Base-by-base conservation (phyloP, 2,888 invertebrate species). In the Yponomeuta cagnagella region DNA sequence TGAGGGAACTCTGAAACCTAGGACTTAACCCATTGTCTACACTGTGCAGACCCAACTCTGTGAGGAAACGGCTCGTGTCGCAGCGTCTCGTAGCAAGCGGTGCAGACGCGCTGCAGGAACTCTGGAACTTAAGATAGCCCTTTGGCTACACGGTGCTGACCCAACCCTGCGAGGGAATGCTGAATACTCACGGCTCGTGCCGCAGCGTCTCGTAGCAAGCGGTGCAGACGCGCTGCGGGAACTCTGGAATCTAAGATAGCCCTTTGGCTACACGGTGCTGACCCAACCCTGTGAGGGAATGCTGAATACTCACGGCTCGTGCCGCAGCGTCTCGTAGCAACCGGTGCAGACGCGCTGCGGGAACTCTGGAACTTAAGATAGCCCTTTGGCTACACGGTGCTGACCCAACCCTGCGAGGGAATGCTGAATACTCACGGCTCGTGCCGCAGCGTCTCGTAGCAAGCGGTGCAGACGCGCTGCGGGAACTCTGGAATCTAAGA, bases 261-360 rank as follows among this genome's bases (percentile, higher is more conserved):
- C n/a, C n/a, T n/a, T n/a, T n/a, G n/a, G 63, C 63, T 23, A 43
- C 8, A 15, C 10, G 63, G 6, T 15, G 63, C 3, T 23, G 23
- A 9, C n/a, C 6, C n/a, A 15, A 8, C 98, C 92, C 43, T 43
- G 43, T 43, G 8, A 1, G 43, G 43, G 6, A 1, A 43, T 0
- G 5, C 52, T 43, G 12, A 1, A 15, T 73, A 95, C 96, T 94
- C 87, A 98, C 97, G 98, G 97, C 77, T 95, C 95, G 78, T 96
- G 96, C 78, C 97, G 95, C 65, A 98, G 93, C 75, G 94, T 94
- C 75, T 95, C 94, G 86, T 96, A 96, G 90, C 99, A 99, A 63
- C 95, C 95, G 83, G 98, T 96, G 91, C 99, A 99, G 71, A 99
- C 97, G 73, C 99, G 94, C 75, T 99, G 98, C 83, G 97, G 97